phyloP scores from a whole-genome alignment of 1,140 invertebrate species.

The Arion vulgaris region DNA sequence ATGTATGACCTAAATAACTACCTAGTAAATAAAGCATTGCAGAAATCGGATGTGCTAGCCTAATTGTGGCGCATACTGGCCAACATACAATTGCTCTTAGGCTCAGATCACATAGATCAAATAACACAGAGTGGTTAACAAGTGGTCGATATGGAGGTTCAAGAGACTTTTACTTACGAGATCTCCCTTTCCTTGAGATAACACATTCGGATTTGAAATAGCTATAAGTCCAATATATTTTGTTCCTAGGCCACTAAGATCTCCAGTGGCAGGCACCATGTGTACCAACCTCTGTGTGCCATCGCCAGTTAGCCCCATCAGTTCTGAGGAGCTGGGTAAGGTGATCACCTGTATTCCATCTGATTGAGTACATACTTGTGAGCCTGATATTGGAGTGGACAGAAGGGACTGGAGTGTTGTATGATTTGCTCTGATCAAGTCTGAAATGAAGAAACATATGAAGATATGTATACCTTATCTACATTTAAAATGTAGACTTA shows the following conservation, averaged over 20 bases:
- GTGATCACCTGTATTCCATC: conserved; percentile 67
- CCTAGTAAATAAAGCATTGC: too few relatives aligned
- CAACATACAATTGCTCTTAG: too few relatives aligned
- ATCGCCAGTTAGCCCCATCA: conserved; percentile 37
- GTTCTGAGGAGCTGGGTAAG: conserved; percentile 51
- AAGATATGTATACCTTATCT: conserved; percentile 22
- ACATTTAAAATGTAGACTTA: not conserved
- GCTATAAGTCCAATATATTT: conserved; percentile 27
- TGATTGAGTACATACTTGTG: conserved; percentile 48
- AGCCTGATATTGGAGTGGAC: conserved; percentile 54
- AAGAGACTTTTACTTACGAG: too few relatives aligned
- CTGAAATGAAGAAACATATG: conserved; percentile 49
- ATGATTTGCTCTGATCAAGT: conserved; percentile 52
- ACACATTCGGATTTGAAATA: conserved; percentile 15
- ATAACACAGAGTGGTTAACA: too few relatives aligned
- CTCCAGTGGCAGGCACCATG: conserved; percentile 42
- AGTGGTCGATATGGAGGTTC: too few relatives aligned
- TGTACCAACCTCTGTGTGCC: conserved; percentile 1
- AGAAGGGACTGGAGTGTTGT: conserved; percentile 63
- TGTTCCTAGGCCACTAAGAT: conserved; percentile 16
- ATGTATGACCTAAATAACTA: too few relatives aligned
- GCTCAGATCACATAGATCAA: too few relatives aligned
- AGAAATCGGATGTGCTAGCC: too few relatives aligned
- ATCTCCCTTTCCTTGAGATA: conserved; percentile 9
- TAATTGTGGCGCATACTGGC: too few relatives aligned